Base-by-base conservation (phyloP, 2,888 invertebrate genomes). In the Priocnemis perturbator region DNA sequence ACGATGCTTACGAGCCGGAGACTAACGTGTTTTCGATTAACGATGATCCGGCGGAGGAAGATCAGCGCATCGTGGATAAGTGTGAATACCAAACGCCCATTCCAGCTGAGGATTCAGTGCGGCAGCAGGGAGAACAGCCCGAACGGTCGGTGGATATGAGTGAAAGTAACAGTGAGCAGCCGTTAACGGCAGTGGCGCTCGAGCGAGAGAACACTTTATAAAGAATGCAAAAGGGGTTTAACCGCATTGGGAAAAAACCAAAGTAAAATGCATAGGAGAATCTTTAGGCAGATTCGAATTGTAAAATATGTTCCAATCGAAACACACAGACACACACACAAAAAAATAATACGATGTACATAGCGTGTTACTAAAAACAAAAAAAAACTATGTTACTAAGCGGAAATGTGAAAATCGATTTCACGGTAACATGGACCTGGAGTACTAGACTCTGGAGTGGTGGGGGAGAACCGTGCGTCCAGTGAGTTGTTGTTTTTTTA, bases 371-470 rank as follows among this genome's bases (percentile, higher is more conserved):
- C 67, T 58, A 59, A 57, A 68, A 37, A 37, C 37, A 11, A 37
- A 37, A 37, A 37, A 11, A 37, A 21, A 17, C 23, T 23, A 60
- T 60, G 60, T 52, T 52, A 65, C 59, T 48, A 60, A 44, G 44
- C 55, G 48, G 45, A 52, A 59, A 11, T 48, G 63, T 64, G 66
- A 71, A 57, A 53, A 37, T 37, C 47, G 64, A 55, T 15, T 50
- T 55, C 15, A 50, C 55, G 52, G 59, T 62, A 61, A 45, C 65
- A 55, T 26, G 63, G 62, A 69, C 47, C 58, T 53, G 55, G 50
- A 69, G 53, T 71, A 69, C 60, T 60, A 60, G 64, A 71, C 71
- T 71, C 73, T 76, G 81, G 82, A 84, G 83, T 84, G 82, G 83
- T 84, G 81, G 68, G 76, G 77, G 65, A 37, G 37, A 76, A 77